These are phyloP conservation scores for Gymnopithys bicolor DNA, from an alignment of 2,797 vertebrate genomes.

Conservation along the genomic window DNA sequence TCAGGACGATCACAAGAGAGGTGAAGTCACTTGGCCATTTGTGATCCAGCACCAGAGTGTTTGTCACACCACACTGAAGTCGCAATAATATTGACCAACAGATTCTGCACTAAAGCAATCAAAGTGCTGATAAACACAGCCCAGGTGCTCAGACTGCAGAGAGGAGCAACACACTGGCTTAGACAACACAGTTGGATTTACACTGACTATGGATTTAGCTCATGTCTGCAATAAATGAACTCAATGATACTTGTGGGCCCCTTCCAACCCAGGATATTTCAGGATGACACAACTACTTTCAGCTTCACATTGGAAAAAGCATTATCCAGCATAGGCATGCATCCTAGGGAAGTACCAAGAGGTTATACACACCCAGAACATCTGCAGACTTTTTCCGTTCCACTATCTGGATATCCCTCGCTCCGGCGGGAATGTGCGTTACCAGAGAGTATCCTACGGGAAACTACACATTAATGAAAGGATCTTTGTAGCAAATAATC, in stretches of 20 bases:
- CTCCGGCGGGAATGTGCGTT: conserved; percentile 94
- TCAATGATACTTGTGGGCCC: neutral
- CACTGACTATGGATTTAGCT: neutral
- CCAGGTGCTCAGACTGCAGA: neutral
- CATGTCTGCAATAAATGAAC: neutral
- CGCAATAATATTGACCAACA: neutral
- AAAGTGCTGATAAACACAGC: neutral
- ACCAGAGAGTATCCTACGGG: conserved; percentile 92
- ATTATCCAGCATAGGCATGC: neutral
- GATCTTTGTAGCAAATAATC: neutral
- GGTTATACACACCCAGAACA: conserved; percentile 85
- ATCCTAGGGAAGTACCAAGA: conserved; percentile 3
- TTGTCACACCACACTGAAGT: neutral
- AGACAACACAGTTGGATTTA: neutral
- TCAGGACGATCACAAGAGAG: neutral
- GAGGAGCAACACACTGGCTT: neutral
- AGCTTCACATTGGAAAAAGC: neutral
- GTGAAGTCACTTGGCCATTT: neutral
- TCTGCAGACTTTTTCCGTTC: conserved; percentile 96
- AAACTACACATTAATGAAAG: neutral
- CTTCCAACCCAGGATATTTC: neutral
- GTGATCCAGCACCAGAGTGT: neutral
- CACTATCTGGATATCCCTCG: conserved; percentile 95
- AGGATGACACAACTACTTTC: neutral
- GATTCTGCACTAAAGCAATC: neutral